A percentile compares a stretch with the other conserved stretches of the same genome.
Evolutionary conservation across 2,797 vertebrate genomes (phyloP).

Genomic region (Heliangelus exortis): DNA sequence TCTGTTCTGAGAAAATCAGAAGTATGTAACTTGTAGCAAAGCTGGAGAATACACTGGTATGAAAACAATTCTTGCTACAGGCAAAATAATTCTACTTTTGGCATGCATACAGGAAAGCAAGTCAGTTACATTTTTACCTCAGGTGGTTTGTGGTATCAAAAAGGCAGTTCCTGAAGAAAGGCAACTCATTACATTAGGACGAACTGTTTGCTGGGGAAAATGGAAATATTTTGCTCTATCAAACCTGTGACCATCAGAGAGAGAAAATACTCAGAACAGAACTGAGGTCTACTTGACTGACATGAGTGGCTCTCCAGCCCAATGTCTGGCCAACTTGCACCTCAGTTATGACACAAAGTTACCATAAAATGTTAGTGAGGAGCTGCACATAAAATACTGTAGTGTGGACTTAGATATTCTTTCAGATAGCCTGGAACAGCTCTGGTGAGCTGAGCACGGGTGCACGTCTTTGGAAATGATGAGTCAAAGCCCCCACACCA

Average conservation of each 20-base stretch:
- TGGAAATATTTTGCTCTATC: conserved; percentile 63
- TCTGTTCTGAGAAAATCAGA: conserved; percentile 18
- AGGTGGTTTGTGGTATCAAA: conserved; percentile 66
- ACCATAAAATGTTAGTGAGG: neutral
- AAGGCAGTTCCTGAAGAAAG: conserved; percentile 63
- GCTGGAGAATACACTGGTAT: neutral
- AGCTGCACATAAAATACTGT: neutral
- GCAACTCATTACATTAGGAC: conserved; percentile 66
- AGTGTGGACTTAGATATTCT: neutral
- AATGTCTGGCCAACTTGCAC: neutral
- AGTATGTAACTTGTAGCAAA: conserved; percentile 37
- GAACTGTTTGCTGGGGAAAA: conserved; percentile 62
- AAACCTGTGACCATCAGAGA: conserved; percentile 45
- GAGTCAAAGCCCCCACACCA: accelerated
- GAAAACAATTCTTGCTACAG: conserved; percentile 45
- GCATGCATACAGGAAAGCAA: conserved; percentile 57
- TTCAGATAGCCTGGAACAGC: neutral
- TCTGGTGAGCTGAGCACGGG: accelerated
- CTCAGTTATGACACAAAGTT: neutral
- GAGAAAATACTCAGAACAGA: conserved; percentile 42
- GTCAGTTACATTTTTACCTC: conserved; percentile 69
- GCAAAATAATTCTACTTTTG: conserved; percentile 64
- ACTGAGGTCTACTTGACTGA: conserved; percentile 31
- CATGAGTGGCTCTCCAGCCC: neutral
- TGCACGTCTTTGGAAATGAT: neutral